Base-by-base conservation (phyloP, 2,888 invertebrate genomes). In the Mythimna vitellina region DNA sequence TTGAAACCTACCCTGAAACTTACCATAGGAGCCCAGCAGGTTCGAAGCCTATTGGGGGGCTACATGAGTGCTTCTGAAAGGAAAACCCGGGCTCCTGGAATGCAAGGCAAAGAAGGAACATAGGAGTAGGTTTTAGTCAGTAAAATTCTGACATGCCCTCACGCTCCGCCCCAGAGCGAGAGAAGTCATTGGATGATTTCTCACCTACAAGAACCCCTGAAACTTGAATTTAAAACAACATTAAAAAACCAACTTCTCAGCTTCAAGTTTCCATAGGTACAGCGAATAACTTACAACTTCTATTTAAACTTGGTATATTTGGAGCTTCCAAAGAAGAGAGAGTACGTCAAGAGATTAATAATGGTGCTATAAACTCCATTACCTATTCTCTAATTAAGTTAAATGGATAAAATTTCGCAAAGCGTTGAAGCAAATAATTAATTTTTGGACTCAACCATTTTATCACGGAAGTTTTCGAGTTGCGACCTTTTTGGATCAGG, bases 351-450 rank as follows among this genome's bases (percentile, higher is more conserved):
- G 83, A 91, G 92, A 93, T 94, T 93, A 93, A 93, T 93, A 93
- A 93, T 92, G 89, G 89, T 84, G 86, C 89, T 86, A 93, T 92
- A 92, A 93, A 93, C 89, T 92, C 91, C 90, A 92, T 93, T 92
- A 94, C 92, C 89, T 89, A 89, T 92, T 90, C 89, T 81, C 90
- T 94, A 93, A 94, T 94, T 93, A 94, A 93, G 92, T 92, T 92
- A 91, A 93, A 94, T 92, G 92, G 91, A 91, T 91, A 91, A 92
- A 93, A 93, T 92, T 92, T 92, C 89, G 89, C 88, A 89, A 89
- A 91, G 90, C 91, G 89, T 88, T 87, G 86, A 86, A 82, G 89
- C 86, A 89, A 91, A 91, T 91, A 90, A 92, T 92, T 92, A 91
- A 92, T 92, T 91, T 92, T 90, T 89, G 87, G 84, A 73, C 83